phyloP scores from a whole-genome alignment of 2,888 invertebrate species.

The Tipula confusa region DNA sequence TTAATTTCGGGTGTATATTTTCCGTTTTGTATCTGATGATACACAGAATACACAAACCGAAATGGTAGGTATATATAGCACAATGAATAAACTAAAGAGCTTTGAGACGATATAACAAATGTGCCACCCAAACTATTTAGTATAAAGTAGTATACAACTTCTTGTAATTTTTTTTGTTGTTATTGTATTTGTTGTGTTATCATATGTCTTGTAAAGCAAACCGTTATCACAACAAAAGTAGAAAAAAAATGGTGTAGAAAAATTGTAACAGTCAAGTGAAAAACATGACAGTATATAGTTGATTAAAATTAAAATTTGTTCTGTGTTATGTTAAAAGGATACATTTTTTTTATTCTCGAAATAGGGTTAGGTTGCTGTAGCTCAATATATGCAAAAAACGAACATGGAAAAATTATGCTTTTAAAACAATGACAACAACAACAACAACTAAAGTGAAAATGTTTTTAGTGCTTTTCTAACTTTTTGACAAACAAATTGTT shows the following conservation, averaged over 20 bases:
- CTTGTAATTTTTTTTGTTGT: not conserved
- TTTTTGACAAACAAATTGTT: not conserved
- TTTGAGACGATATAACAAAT: not conserved
- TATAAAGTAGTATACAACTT: not conserved
- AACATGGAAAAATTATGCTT: not conserved
- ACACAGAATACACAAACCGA: not conserved
- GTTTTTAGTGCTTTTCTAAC: not conserved
- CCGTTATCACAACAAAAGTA: not conserved
- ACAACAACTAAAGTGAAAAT: no score
- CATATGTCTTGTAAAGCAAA: not conserved
- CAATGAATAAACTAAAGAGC: not conserved
- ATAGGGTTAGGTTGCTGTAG: not conserved
- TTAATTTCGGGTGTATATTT: not conserved
- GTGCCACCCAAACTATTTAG: not conserved
- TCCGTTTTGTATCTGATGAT: not conserved
- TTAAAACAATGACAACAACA: not conserved
- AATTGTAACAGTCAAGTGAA: not conserved
- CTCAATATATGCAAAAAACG: not conserved
- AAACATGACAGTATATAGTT: slow-evolving; percentile 15
- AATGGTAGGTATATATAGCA: no score
- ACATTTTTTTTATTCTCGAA: not conserved
- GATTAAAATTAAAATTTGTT: not conserved
- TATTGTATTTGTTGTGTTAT: not conserved
- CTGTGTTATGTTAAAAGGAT: not conserved
- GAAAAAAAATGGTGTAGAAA: not conserved